These are phyloP conservation scores for Drosophila ezoana DNA, from an alignment of 2,888 invertebrate genomes.

Conservation along the genomic window DNA sequence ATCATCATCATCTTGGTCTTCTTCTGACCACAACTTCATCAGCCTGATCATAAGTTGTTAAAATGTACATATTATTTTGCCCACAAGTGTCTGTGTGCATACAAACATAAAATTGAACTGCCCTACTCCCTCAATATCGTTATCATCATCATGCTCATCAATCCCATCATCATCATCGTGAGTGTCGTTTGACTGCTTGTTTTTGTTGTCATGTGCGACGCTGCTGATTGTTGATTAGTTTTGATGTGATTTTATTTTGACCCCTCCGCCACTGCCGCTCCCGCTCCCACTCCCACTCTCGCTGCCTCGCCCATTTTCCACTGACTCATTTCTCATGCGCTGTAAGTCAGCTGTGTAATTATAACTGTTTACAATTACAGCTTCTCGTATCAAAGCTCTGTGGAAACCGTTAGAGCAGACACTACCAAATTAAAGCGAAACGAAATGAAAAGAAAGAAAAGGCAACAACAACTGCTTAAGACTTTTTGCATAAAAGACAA, in stretches of 20 bases:
- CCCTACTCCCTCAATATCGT: background rate
- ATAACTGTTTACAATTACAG: slow-evolving; percentile 62
- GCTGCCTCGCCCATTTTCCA: background rate
- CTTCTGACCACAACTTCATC: no score
- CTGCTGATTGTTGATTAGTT: slow-evolving; percentile 69
- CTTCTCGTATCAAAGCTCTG: slow-evolving; percentile 44
- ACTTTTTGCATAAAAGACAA: slow-evolving; percentile 13
- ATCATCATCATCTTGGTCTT: no score
- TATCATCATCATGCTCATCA: slow-evolving; percentile 3
- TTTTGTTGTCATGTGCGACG: slow-evolving; percentile 29
- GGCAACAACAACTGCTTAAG: slow-evolving; percentile 10
- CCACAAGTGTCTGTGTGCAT: background rate
- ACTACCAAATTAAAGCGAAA: slow-evolving; percentile 48
- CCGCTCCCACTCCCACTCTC: background rate
- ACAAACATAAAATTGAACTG: slow-evolving; percentile 8
- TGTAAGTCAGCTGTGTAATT: slow-evolving; percentile 42
- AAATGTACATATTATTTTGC: no score
- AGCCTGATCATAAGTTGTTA: no score
- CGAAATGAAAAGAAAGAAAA: slow-evolving; percentile 7
- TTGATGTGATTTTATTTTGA: slow-evolving; percentile 59
- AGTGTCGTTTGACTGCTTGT: slow-evolving; percentile 38
- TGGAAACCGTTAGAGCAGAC: slow-evolving; percentile 43
- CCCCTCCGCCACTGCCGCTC: background rate
- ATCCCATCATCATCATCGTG: background rate
- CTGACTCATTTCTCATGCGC: background rate